Percentiles rank a stretch among this genome's conserved stretches.
Conservation (phyloP, 2,888 invertebrate genomes). For the Pecten maximus region DNA sequence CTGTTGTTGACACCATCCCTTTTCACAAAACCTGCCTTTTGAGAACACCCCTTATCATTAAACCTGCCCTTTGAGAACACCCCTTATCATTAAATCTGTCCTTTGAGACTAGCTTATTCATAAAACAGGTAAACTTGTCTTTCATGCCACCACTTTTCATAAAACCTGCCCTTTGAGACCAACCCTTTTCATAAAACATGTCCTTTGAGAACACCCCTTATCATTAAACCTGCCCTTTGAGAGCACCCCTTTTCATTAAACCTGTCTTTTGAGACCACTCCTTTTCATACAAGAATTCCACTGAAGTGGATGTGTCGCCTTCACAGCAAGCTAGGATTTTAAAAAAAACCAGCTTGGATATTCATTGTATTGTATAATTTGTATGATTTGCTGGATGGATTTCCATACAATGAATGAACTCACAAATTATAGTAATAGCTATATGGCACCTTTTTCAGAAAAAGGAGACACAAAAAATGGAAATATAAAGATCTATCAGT, state of each 20-base stretch:
- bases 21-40: neutral
- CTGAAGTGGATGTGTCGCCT: no score
- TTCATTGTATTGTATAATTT: no score
- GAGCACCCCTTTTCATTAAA: neutral
- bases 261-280: neutral
- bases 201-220: neutral
- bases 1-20: no score
- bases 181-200: neutral
- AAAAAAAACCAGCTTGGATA: no score
- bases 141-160: neutral
- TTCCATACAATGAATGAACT: no score
- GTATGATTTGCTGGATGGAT: no score
- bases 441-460: no score
- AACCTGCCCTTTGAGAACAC: neutral
- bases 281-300: no score
- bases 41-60: neutral
- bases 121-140: neutral
- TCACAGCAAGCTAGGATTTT: no score
- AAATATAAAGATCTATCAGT: no score
- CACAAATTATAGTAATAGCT: no score
- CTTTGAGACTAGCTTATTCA: neutral
- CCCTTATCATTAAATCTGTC: neutral
- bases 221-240: neutral
- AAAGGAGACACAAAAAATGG: no score
- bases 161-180: neutral